phyloP scores from a whole-genome alignment of 1,140 invertebrate genomes.

The Saccostrea echinata region DNA sequence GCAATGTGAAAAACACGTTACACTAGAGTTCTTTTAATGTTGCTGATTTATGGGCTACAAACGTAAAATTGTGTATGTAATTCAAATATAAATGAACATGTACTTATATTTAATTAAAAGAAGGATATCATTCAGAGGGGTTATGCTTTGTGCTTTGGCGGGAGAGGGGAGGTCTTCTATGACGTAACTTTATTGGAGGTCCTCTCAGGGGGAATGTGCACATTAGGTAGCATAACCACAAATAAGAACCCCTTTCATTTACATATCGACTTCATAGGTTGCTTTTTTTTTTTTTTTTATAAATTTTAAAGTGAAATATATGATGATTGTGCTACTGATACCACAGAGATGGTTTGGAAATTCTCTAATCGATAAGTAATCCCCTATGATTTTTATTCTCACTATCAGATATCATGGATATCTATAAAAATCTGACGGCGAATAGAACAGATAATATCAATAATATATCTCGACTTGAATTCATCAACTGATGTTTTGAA shows the following conservation, averaged over 20 bases:
- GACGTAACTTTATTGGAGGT: constrained; percentile 6
- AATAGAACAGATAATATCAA: no score
- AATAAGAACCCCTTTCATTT: background rate
- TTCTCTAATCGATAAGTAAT: no score
- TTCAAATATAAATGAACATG: background rate
- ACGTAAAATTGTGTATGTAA: background rate
- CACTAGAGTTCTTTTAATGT: background rate
- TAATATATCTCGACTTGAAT: no score
- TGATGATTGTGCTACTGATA: no score
- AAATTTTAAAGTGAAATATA: no score
- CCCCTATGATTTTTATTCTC: no score
- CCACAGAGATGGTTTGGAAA: no score
- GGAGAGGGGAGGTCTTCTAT: constrained; percentile 53
- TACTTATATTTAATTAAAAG: background rate
- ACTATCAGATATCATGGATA: no score
- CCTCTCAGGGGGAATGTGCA: background rate
- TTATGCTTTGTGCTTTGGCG: constrained; percentile 52
- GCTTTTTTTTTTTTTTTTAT: no score
- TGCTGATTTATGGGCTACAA: background rate
- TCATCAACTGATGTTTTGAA: background rate
- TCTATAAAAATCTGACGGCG: no score
- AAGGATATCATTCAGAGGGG: background rate
- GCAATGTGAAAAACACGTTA: constrained; percentile 59
- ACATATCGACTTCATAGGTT: no score
- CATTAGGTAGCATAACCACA: background rate